Base-by-base conservation (phyloP, 2,113 vertebrate species). In the Pterocles burchelli region DNA sequence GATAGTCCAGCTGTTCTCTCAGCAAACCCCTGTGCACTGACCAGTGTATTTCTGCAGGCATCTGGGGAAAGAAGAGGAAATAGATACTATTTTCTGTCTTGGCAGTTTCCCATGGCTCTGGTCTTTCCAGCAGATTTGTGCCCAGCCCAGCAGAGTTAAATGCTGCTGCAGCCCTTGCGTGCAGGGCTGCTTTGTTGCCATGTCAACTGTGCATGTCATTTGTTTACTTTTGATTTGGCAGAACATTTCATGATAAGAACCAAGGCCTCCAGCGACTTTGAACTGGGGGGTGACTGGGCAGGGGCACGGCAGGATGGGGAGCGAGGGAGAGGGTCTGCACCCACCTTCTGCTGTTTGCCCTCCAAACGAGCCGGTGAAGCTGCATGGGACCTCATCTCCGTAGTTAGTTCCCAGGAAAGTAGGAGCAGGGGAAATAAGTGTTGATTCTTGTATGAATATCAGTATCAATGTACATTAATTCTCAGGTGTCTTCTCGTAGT, bases 161-260 rank as follows among this genome's bases (percentile, higher is more conserved):
- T 62, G 86, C 88, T 65, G 94, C 55, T 22, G 38, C 77, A 7
- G 55, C 83, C 36, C 18, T 97, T 97, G 92, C 88, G 92, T 97
- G 97, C 92, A 58, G 92, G 81, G 91, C 96, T 95, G 94, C 94
- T 97, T 95, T 95, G 97, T 97, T 97, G 92, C 96, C 97, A 97
- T 97, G 97, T 97, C 96, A 97, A 97, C 97, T 95, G 93, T 97
- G 97, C 96, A 97, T 97, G 97, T 97, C 95, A 97, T 97, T 97
- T 97, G 96, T 97, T 97, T 97, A 97, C 96, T 94, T 97, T 96
- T 96, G 96, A 97, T 96, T 96, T 97, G 96, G 95, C 96, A 97
- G 95, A 95, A 97, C 89, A 95, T 96, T 97, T 96, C 89, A 95
- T 83, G 97, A 97, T 97, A 97, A 97, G 96, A 96, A 93, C 93